Percentiles rank a stretch among this genome's conserved stretches.
Evolutionary conservation across 2,888 invertebrate genomes (phyloP).

Genomic region (Norana najaformis): DNA sequence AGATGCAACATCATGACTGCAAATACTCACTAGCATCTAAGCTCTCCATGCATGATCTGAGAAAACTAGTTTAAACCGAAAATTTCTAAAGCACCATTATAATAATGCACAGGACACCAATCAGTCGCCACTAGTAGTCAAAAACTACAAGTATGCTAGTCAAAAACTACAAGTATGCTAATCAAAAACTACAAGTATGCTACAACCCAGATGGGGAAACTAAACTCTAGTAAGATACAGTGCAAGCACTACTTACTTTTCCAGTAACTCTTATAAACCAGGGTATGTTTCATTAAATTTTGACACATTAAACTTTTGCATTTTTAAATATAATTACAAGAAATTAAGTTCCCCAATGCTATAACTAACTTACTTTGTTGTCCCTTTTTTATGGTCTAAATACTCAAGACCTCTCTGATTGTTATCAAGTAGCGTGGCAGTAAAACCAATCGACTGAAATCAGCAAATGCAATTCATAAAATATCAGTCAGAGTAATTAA

Average conservation of each 20-base stretch:
- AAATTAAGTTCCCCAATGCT: not conserved
- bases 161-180: no score
- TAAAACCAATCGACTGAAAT: constrained; percentile 22
- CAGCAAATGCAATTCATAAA: not conserved
- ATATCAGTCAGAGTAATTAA: not conserved
- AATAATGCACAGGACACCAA: not conserved
- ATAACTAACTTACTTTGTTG: not conserved
- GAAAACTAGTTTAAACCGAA: not conserved
- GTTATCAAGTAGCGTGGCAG: not conserved
- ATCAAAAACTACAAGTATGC: not conserved
- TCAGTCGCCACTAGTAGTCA: not conserved
- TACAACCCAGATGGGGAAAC: not conserved
- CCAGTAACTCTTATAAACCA: not conserved
- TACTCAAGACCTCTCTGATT: constrained; percentile 26
- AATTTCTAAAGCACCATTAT: not conserved
- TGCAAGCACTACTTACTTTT: not conserved
- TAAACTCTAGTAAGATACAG: no score
- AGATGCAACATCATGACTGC: not conserved
- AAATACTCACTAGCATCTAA: not conserved
- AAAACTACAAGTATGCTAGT: not conserved
- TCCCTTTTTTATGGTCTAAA: constrained; percentile 20
- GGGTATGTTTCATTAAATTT: not conserved
- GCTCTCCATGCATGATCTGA: not conserved
- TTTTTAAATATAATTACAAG: not conserved
- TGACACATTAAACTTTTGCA: not conserved